Percentiles rank a stretch among this genome's conserved stretches.
phyloP scores from a whole-genome alignment of 2,797 vertebrate genomes.

The Anguilla anguilla region DNA sequence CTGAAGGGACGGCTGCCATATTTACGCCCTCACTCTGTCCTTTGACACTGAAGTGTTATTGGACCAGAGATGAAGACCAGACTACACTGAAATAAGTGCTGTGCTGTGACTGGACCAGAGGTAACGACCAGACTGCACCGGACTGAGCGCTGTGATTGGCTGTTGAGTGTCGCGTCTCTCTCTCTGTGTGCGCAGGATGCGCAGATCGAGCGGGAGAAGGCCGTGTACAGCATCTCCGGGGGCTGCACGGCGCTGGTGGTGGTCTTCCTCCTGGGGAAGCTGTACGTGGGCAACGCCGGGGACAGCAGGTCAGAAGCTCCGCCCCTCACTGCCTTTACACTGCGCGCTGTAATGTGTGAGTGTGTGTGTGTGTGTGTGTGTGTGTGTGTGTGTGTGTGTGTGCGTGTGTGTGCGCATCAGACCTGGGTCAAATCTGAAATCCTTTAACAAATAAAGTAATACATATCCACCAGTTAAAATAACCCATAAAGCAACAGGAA shows the following conservation, averaged over 20 bases:
- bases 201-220: conserved; percentile 89
- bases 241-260: conserved; percentile 93
- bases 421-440: too few species aligned
- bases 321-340: neutral
- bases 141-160: conserved; percentile 4
- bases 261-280: conserved; percentile 85
- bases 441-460: too few species aligned
- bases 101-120: conserved; percentile 25
- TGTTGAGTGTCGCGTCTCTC: neutral
- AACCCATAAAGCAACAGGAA: too few species aligned
- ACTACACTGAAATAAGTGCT: neutral
- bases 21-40: neutral
- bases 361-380: too few species aligned
- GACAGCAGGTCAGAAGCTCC: conserved; percentile 87
- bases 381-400: too few species aligned
- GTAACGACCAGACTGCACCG: too few species aligned
- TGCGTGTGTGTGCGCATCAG: too few species aligned
- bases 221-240: conserved; percentile 85
- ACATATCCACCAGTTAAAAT: too few species aligned
- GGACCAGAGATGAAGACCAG: neutral
- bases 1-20: too few species aligned
- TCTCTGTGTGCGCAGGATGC: conserved; percentile 74
- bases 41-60: neutral
- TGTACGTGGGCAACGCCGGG: conserved; percentile 93
- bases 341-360: too few species aligned